Base-by-base conservation (phyloP, 2,888 invertebrate genomes). In the Adelphocoris suturalis region DNA sequence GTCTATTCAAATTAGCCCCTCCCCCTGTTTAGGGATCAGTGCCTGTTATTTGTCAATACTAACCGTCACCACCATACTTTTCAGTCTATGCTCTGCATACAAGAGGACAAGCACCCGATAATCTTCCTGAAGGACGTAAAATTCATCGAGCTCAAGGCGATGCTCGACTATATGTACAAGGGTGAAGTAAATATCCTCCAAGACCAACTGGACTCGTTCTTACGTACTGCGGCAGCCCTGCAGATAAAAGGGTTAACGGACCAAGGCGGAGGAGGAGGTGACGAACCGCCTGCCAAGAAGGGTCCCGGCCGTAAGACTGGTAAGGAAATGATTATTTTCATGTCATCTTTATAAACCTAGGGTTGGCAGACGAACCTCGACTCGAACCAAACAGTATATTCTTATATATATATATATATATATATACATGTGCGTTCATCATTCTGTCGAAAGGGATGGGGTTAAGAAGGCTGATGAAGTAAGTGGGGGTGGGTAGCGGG, bases 91-190 rank as follows among this genome's bases (percentile, higher is more conserved):
- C 94, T 97, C 94, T 96, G 97, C 94, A 96, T 97, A 94, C 97
- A 97, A 94, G 97, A 96, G 94, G 97, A 97, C 94, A 97, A 97
- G 94, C 97, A 97, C 95, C 97, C 98, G 90, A 97, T 98, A 93
- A 96, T 98, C 93, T 97, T 98, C 93, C 95, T 98, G 92, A 97
- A 97, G 94, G 97, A 98, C 95, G 97, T 98, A 48, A 97, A 97
- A 94, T 98, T 97, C 94, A 96, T 97, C 93, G 97, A 98, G 94
- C 94, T 98, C 92, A 96, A 97, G 94, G 97, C 97, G 91, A 97
- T 98, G 96, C 96, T 98, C 96, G 97, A 97, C 94, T 98, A 97
- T 93, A 98, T 98, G 97, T 98, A 98, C 94, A 95, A 97, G 92
- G 98, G 98, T 91, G 97, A 98, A 94, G 98, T 98, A 86, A 98